These are phyloP conservation scores for Aviceda subcristata DNA, from an alignment of 2,113 vertebrate genomes.

Conservation along the genomic window DNA sequence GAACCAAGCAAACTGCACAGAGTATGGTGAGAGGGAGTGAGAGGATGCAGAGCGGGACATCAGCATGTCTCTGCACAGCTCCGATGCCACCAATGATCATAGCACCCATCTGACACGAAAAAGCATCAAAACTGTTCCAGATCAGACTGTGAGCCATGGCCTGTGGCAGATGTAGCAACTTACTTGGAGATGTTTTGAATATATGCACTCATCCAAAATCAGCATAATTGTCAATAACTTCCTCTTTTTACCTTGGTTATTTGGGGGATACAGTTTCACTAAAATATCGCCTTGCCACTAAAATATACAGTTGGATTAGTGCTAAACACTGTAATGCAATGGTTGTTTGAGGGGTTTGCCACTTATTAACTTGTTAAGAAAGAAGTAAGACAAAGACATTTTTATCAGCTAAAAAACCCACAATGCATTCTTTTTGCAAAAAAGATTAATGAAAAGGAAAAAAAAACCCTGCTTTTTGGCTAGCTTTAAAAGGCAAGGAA, in stretches of 20 bases:
- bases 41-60: neutral
- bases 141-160: neutral
- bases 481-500: neutral
- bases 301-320: neutral
- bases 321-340: neutral
- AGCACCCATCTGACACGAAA: accelerated
- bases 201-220: neutral
- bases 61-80: accelerated
- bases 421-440: neutral
- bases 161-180: neutral
- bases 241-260: neutral
- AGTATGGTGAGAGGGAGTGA: accelerated
- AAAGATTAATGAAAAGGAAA: neutral
- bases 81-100: neutral
- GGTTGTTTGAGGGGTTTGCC: neutral
- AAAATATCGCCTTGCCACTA: neutral
- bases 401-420: neutral
- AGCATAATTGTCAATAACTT: neutral
- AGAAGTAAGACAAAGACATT: neutral
- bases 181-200: neutral
- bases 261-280: neutral
- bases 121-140: neutral
- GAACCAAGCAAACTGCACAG: neutral
- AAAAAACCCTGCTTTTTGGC: neutral
- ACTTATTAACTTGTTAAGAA: neutral